These are phyloP conservation scores for Cochlearius cochlearius DNA, from an alignment of 2,113 vertebrate genomes.

Conservation along the genomic window DNA sequence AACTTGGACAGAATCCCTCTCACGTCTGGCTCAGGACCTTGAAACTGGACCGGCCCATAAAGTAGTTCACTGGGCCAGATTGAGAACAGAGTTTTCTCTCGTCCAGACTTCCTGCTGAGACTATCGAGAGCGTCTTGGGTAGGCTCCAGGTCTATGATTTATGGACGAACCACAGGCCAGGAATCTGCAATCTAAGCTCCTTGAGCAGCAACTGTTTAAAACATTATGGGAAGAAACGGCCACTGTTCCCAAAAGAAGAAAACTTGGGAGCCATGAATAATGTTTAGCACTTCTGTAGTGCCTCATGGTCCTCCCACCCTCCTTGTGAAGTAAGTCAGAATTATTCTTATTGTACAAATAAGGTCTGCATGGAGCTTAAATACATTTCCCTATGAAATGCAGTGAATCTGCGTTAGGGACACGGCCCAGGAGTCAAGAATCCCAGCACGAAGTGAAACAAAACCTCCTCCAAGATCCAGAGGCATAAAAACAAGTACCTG, in stretches of 20 bases:
- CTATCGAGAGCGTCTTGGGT: slow-evolving; percentile 37
- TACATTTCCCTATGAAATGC: neutral
- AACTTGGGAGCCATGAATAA: slow-evolving; percentile 52
- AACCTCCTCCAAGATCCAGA: neutral
- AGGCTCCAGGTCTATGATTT: slow-evolving; percentile 59
- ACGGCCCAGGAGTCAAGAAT: neutral
- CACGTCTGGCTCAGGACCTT: neutral
- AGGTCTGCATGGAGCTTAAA: neutral
- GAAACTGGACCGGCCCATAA: slow-evolving; percentile 22
- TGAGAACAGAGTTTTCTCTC: slow-evolving; percentile 42
- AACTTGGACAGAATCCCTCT: slow-evolving; percentile 21
- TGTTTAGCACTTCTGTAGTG: neutral
- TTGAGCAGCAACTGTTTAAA: slow-evolving; percentile 63
- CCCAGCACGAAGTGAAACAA: neutral
- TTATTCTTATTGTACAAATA: neutral
- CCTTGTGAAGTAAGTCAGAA: neutral
- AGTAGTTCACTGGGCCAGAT: slow-evolving; percentile 22
- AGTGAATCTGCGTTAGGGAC: neutral
- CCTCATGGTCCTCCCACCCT: neutral
- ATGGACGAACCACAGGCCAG: slow-evolving; percentile 47
- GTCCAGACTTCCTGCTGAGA: slow-evolving; percentile 49
- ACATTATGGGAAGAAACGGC: slow-evolving; percentile 51
- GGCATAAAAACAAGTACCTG: neutral
- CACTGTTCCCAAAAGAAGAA: slow-evolving; percentile 51
- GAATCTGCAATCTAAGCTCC: slow-evolving; percentile 61